A percentile compares a stretch with the other conserved stretches of the same genome.
phyloP scores from a whole-genome alignment of 1,140 invertebrate species.

The Lineus longissimus region DNA sequence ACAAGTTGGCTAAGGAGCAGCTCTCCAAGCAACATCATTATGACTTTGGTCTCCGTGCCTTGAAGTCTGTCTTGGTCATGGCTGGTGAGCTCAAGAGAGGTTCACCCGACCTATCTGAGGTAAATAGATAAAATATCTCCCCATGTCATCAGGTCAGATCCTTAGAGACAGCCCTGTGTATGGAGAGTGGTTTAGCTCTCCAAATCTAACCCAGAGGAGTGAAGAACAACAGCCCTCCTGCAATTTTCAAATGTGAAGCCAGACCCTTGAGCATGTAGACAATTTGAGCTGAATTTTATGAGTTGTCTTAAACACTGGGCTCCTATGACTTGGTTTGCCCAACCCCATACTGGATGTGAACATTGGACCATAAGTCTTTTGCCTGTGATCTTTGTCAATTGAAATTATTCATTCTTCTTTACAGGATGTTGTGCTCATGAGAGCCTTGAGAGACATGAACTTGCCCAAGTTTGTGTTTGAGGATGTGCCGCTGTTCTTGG shows the following conservation, averaged over 20 bases:
- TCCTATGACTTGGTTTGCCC: too few species aligned
- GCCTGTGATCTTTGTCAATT: too few species aligned
- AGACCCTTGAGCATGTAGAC: too few species aligned
- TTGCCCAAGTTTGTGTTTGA: slow-evolving; percentile 87
- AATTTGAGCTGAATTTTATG: too few species aligned
- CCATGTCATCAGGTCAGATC: too few species aligned
- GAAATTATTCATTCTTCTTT: slow-evolving; percentile 11
- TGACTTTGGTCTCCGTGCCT: slow-evolving; percentile 84
- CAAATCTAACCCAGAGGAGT: too few species aligned
- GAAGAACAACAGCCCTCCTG: too few species aligned
- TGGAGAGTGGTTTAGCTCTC: neutral
- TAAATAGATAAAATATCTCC: slow-evolving; percentile 18
- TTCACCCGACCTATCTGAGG: slow-evolving; percentile 70
- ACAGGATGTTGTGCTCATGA: slow-evolving; percentile 78
- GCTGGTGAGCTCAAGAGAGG: slow-evolving; percentile 78
- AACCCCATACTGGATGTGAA: too few species aligned
- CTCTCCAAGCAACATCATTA: slow-evolving; percentile 89
- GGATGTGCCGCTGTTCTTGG: slow-evolving; percentile 83
- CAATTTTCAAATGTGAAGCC: too few species aligned
- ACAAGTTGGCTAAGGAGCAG: slow-evolving; percentile 78
- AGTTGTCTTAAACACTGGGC: too few species aligned
- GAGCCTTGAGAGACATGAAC: slow-evolving; percentile 85
- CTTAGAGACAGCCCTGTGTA: neutral
- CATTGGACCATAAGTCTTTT: too few species aligned
- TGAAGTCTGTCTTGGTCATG: slow-evolving; percentile 85